A percentile compares a stretch with the other conserved stretches of the same genome.
Evolutionary conservation across 2,113 vertebrate species (phyloP).

Genomic region (Psettodes erumei): DNA sequence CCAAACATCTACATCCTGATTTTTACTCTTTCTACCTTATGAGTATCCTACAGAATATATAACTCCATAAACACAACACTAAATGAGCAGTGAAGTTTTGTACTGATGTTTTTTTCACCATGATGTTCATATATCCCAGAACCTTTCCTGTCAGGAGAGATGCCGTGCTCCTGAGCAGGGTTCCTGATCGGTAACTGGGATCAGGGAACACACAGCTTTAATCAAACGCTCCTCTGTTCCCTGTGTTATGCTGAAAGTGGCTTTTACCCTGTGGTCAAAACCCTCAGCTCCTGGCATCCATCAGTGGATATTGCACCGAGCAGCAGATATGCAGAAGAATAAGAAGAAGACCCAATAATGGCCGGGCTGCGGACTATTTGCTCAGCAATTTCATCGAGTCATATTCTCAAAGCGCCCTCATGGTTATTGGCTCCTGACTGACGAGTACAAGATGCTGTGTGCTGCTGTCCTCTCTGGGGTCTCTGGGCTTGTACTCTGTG

Average conservation of each 20-base stretch:
- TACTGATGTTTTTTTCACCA: too few species aligned
- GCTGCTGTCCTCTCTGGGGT: slow-evolving; percentile 5
- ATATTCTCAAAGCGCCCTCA: slow-evolving; percentile 19
- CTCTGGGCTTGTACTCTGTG: too few species aligned
- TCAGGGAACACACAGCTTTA: background rate
- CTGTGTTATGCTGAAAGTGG: background rate
- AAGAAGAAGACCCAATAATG: slow-evolving; percentile 10
- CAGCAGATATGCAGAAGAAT: slow-evolving; percentile 43
- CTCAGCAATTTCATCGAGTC: slow-evolving; percentile 30
- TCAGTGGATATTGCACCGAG: slow-evolving; percentile 48
- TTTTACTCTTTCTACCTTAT: background rate
- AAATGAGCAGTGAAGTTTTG: background rate
- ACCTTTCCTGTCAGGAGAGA: too few species aligned
- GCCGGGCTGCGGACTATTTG: background rate
- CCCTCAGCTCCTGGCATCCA: background rate
- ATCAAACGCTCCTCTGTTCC: background rate
- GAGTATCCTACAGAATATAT: too few species aligned
- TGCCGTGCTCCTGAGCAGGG: background rate
- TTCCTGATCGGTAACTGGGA: background rate
- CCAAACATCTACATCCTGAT: background rate
- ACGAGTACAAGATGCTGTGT: background rate
- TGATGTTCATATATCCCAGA: too few species aligned
- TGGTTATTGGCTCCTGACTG: slow-evolving; percentile 35
- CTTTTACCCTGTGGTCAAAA: background rate
- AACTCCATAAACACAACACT: too few species aligned